Percentiles rank a stretch among this genome's conserved stretches.
phyloP scores from a whole-genome alignment of 2,797 vertebrate genomes.

The Crax fasciolata region DNA sequence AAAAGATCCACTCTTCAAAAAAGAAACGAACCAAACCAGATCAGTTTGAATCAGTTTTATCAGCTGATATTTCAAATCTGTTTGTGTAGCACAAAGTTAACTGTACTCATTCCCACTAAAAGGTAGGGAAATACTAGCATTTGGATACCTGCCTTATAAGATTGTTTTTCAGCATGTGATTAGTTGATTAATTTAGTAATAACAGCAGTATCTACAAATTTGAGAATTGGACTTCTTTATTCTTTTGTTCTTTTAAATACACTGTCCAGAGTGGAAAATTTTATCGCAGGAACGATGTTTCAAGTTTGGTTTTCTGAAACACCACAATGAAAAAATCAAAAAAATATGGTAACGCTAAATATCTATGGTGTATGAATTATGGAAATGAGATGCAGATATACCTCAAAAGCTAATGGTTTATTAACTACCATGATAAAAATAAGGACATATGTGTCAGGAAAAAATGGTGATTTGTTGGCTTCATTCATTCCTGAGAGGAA shows the following conservation, averaged over 20 bases:
- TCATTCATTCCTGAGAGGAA: background rate
- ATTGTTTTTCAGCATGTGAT: background rate
- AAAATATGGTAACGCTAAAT: background rate
- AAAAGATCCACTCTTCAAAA: background rate
- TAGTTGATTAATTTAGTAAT: constrained; percentile 17
- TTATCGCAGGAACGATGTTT: background rate
- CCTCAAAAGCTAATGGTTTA: background rate
- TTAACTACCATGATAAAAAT: background rate
- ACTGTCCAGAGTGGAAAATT: background rate
- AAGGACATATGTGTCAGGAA: background rate
- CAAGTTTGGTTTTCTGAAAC: constrained; percentile 6
- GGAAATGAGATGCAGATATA: background rate
- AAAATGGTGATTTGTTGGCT: background rate
- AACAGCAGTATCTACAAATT: background rate
- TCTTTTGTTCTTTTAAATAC: constrained; percentile 16
- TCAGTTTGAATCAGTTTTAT: background rate
- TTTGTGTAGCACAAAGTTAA: background rate
- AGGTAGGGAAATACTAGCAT: background rate
- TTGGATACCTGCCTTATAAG: background rate
- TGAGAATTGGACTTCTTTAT: background rate
- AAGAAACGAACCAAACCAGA: background rate
- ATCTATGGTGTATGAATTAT: background rate
- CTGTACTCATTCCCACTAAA: background rate
- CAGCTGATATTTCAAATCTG: background rate
- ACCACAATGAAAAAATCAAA: background rate